These are phyloP conservation scores for Callimico goeldii DNA, from an alignment of 2,797 vertebrate species.

Conservation along the genomic window DNA sequence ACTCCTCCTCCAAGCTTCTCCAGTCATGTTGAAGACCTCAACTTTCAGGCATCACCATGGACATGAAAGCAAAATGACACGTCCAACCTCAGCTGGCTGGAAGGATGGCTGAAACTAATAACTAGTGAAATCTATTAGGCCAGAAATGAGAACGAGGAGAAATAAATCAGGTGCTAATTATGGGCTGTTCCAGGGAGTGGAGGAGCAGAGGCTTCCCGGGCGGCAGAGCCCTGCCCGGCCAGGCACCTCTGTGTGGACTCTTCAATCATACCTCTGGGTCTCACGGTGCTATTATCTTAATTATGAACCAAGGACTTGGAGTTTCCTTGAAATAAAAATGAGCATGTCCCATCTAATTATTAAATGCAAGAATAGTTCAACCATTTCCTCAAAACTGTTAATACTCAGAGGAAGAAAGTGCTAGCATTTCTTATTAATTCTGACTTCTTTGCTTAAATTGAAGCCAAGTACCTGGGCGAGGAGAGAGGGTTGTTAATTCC, in stretches of 20 bases:
- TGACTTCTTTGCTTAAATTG: conserved; percentile 38
- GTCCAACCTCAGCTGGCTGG: conserved; percentile 60
- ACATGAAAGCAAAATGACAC: background rate
- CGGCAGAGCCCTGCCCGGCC: background rate
- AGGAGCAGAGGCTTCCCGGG: conserved; percentile 19
- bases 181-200: background rate
- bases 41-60: background rate
- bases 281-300: conserved; percentile 21
- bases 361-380: background rate
- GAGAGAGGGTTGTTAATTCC: background rate
- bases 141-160: conserved; percentile 72
- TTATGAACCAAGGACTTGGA: conserved; percentile 45
- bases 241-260: fast-evolving
- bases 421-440: conserved; percentile 54
- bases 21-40: background rate
- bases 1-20: background rate
- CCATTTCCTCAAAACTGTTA: conserved; percentile 55
- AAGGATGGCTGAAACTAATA: conserved; percentile 62
- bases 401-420: background rate
- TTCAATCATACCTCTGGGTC: background rate
- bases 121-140: conserved; percentile 74
- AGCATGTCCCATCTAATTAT: conserved; percentile 27
- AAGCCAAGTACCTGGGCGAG: background rate
- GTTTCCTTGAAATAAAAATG: conserved; percentile 50
- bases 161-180: conserved; percentile 80